These are phyloP conservation scores for Cataglyphis altisquamis DNA, from an alignment of 2,888 invertebrate species.

Conservation along the genomic window DNA sequence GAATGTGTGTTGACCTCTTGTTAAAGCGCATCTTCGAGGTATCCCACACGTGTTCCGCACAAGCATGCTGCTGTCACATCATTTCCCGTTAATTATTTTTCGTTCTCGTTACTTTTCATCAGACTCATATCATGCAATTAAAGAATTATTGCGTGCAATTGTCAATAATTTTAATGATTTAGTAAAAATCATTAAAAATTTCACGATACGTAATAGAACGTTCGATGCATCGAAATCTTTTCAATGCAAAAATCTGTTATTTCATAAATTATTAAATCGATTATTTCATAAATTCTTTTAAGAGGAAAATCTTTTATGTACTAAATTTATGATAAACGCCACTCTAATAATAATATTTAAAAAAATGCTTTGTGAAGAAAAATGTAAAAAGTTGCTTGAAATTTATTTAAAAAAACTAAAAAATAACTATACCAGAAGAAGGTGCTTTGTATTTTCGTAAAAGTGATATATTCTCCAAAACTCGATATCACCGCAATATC, in stretches of 20 bases:
- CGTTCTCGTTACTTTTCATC: neutral
- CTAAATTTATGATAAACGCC: neutral
- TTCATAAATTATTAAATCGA: neutral
- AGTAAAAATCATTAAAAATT: neutral
- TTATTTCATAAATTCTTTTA: neutral
- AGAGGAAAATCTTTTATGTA: neutral
- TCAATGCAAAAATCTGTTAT: neutral
- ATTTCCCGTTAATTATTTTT: slow-evolving; percentile 6
- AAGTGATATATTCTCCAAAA: neutral
- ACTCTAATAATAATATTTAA: neutral
- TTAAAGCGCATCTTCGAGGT: slow-evolving; percentile 12
- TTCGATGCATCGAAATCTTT: neutral
- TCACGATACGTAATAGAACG: neutral
- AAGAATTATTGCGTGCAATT: neutral
- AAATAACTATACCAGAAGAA: neutral
- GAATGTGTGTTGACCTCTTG: neutral
- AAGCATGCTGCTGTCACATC: neutral
- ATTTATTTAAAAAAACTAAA: neutral
- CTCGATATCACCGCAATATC: neutral
- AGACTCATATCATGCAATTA: neutral
- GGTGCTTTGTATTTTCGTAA: neutral
- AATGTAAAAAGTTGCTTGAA: neutral
- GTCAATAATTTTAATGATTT: neutral
- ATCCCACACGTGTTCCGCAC: neutral
- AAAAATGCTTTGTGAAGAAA: neutral